A percentile compares a stretch with the other conserved stretches of the same genome.
Evolutionary conservation across 2,797 vertebrate genomes (phyloP).

Genomic region (Echiichthys vipera): DNA sequence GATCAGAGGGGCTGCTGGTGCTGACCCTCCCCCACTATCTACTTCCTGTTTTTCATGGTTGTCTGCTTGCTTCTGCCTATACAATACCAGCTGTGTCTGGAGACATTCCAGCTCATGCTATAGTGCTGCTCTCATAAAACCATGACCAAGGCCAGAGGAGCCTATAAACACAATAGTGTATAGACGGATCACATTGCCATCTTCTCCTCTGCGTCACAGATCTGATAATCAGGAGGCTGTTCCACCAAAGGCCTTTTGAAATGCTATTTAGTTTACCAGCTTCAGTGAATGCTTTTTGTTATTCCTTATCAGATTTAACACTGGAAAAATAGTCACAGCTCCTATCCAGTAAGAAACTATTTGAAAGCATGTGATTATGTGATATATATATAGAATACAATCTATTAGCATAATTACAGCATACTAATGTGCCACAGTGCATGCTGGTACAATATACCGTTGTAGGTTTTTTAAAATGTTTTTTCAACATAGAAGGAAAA

Average conservation of each 20-base stretch:
- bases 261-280: background rate
- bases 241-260: slow-evolving; percentile 4
- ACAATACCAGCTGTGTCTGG: slow-evolving; percentile 80
- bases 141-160: slow-evolving; percentile 21
- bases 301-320: slow-evolving; percentile 1
- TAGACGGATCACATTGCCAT: too few species aligned
- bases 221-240: slow-evolving; percentile 31
- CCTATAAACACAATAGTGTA: slow-evolving; percentile 20
- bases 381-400: background rate
- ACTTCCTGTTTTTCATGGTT: slow-evolving; percentile 79
- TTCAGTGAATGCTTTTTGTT: background rate
- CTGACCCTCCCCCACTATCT: slow-evolving; percentile 73
- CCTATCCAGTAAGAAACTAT: background rate
- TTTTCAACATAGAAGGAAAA: too few species aligned
- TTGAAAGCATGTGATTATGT: background rate
- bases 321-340: background rate
- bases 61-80: slow-evolving; percentile 71
- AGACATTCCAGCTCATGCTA: slow-evolving; percentile 70
- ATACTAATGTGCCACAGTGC: background rate
- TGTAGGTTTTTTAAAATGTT: background rate
- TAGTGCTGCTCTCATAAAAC: slow-evolving; percentile 46
- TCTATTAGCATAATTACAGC: background rate
- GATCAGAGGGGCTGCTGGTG: slow-evolving; percentile 32
- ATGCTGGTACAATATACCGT: background rate
- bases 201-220: too few species aligned